Base-by-base conservation (phyloP, 1,140 invertebrate species). In the Calephelis virginiensis region DNA sequence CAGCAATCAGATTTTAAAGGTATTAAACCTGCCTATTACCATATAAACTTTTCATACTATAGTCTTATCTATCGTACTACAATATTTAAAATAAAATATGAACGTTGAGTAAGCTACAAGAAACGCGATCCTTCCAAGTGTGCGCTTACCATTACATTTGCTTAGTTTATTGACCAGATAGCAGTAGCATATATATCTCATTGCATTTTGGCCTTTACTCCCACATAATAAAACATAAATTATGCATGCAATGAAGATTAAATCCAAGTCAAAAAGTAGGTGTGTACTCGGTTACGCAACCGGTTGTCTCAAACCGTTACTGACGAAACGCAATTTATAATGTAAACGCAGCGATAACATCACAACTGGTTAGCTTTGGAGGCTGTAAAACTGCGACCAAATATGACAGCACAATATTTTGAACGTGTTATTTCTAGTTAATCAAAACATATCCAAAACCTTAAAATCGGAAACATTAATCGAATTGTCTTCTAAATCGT, bases 261-360 rank as follows among this genome's bases (percentile, higher is more conserved):
- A 67, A 56, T 67, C 66, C 53, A 37, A 67, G 46, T 61, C 66
- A 62, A 67, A 67, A 56, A 67, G 61, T 67, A 67, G 66, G 66
- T 63, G 65, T 67, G 65, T 67, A 67, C 60, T 56, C 50, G 10
- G 46, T 67, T 67, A 53, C 61, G 66, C 61, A 67, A 67, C 66
- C 61, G 66, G 66, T 63, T 56, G 60, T 59, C 53, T 47, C 48
- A 67, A n/a, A 40, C 64, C 64, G 64, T 70, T 70, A 70, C 60
- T 70, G 61, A 66, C 60, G 64, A 63, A 63, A 69, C 47, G 48
- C 65, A 47, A 64, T 49, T 63, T 59, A 49, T 66, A 69, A 56
- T 63, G 53, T 38, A 56, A 56, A 56, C 53, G 47, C 61, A 69
- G 53, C 17, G 64, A 70, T 70, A 70, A 66, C 64, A 70, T 70